Evolutionary conservation across 2,113 vertebrate genomes (phyloP).

Genomic region (Rhizomys pruinosus): DNA sequence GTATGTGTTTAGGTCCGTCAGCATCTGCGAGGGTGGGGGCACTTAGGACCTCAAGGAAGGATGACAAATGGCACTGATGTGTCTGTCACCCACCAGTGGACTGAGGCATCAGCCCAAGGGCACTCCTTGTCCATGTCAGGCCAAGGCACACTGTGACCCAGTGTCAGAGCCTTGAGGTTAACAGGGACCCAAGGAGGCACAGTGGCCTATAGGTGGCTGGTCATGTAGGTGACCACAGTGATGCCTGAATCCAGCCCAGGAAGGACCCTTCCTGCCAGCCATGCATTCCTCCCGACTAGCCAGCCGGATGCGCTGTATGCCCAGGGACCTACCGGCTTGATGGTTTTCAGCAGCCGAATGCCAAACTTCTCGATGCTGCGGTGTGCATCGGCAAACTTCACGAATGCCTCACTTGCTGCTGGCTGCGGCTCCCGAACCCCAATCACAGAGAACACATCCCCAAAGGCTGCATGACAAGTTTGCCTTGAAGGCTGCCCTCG

Average conservation of each 20-base stretch:
- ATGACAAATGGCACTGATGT: not conserved
- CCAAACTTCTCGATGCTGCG: slow-evolving; percentile 98
- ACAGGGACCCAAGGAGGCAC: rapidly evolving
- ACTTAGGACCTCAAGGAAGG: not conserved
- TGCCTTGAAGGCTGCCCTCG: slow-evolving; percentile 48
- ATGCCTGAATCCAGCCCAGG: not conserved
- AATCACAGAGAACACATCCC: slow-evolving; percentile 98
- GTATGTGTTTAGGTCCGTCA: slow-evolving; percentile 97
- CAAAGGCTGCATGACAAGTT: slow-evolving; percentile 89
- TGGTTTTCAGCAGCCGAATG: slow-evolving; percentile 96
- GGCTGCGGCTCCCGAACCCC: slow-evolving; percentile 97
- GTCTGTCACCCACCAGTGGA: not conserved
- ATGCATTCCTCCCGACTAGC: not conserved
- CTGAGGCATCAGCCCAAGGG: not conserved
- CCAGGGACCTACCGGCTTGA: slow-evolving; percentile 93
- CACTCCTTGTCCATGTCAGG: not conserved
- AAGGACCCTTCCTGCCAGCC: not conserved
- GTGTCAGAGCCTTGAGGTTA: not conserved
- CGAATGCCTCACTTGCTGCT: slow-evolving; percentile 97
- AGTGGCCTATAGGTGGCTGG: not conserved
- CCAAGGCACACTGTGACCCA: not conserved
- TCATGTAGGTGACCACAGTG: not conserved
- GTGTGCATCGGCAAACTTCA: slow-evolving; percentile 98
- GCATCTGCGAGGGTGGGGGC: slow-evolving; percentile 89
- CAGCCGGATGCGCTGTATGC: rapidly evolving